Evolutionary conservation across 1,140 invertebrate genomes (phyloP).

Genomic region (Drosophila orena): DNA sequence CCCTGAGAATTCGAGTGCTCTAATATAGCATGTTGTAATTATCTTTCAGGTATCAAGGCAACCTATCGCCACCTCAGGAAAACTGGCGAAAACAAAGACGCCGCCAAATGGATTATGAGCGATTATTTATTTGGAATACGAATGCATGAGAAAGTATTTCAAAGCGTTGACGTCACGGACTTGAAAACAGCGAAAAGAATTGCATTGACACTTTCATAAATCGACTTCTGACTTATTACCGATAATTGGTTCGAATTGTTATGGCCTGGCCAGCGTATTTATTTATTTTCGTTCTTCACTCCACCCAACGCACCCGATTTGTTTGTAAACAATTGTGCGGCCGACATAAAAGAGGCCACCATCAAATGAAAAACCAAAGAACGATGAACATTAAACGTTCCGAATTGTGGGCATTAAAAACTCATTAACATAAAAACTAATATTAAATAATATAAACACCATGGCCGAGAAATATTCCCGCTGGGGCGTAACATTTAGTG

Average conservation of each 20-base stretch:
- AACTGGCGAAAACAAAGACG: constrained; percentile 26
- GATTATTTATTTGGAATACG: constrained; percentile 71
- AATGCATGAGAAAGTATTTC: constrained; percentile 26
- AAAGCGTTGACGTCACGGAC: constrained; percentile 63
- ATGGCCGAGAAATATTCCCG: constrained; percentile 20
- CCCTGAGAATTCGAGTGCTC: neutral
- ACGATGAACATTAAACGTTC: constrained; percentile 46
- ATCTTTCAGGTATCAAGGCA: constrained; percentile 18
- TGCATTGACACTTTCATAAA: constrained; percentile 81
- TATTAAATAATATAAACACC: constrained; percentile 66
- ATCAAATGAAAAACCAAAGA: constrained; percentile 19
- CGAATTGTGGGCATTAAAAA: constrained; percentile 62
- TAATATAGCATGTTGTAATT: neutral
- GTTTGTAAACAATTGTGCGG: constrained; percentile 77
- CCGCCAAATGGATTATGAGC: constrained; percentile 59
- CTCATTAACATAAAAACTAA: constrained; percentile 63
- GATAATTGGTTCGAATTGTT: constrained; percentile 77
- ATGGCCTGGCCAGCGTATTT: constrained; percentile 47
- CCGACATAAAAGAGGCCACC: constrained; percentile 64
- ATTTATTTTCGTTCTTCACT: constrained; percentile 33
- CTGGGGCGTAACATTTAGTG: constrained; percentile 15
- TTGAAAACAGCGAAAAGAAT: constrained; percentile 44
- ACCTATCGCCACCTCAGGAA: constrained; percentile 2
- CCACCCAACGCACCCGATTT: constrained; percentile 44
- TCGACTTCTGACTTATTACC: constrained; percentile 75